Conservation (phyloP, 2,113 vertebrate genomes). For the Myodes glareolus region DNA sequence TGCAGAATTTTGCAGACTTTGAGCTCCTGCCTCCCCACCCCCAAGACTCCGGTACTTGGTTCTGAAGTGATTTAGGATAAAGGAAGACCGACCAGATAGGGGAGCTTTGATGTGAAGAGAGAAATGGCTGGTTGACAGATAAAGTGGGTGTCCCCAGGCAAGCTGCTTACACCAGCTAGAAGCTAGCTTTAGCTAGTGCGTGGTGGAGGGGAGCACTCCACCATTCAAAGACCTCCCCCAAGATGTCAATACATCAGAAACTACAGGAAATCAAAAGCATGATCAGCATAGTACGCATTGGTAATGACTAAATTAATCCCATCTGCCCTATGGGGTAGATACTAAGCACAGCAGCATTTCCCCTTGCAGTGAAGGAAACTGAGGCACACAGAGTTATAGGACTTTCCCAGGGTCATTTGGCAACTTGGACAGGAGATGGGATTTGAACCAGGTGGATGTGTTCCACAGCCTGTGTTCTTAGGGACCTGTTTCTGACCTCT, state of each 20-base stretch:
- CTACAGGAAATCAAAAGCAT: neutral
- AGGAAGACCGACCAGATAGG: neutral
- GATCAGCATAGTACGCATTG: neutral
- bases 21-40: accelerated
- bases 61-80: neutral
- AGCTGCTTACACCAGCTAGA: neutral
- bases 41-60: accelerated
- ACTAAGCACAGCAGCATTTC: neutral
- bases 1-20: neutral
- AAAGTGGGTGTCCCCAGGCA: neutral
- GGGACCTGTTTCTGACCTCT: neutral
- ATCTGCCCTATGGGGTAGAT: neutral
- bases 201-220: neutral
- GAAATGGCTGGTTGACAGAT: neutral
- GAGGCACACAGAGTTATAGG: neutral
- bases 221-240: neutral
- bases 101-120: neutral
- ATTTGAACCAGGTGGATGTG: neutral
- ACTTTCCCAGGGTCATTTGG: neutral
- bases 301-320: neutral
- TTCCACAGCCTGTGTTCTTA: neutral
- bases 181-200: neutral
- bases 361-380: neutral
- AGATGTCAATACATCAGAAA: neutral
- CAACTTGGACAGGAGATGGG: neutral